Evolutionary conservation across 1,140 invertebrate genomes (phyloP).

Genomic region (Cardiocondyla obscurior): DNA sequence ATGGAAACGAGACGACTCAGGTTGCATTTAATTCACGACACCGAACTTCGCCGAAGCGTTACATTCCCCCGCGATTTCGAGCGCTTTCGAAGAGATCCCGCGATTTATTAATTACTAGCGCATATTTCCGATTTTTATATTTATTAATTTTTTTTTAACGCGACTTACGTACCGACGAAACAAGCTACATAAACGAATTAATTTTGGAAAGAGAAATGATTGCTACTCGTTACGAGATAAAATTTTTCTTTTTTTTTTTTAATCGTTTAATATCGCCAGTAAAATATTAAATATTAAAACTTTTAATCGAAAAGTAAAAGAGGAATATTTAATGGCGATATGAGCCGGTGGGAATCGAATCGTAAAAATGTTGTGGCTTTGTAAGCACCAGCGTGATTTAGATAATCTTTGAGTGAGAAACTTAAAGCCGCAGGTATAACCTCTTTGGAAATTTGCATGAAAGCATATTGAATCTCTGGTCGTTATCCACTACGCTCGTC

Average conservation of each 20-base stretch:
- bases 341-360: not conserved
- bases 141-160: not conserved
- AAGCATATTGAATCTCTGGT: constrained; percentile 4
- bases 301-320: not conserved
- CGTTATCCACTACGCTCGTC: not conserved
- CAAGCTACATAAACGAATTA: not conserved
- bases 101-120: constrained; percentile 1
- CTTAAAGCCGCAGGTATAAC: not conserved
- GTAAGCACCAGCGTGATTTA: not conserved
- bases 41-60: constrained; percentile 15
- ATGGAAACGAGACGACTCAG: constrained; percentile 36
- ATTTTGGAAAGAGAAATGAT: not conserved
- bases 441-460: not conserved
- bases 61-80: constrained; percentile 14
- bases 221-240: not conserved
- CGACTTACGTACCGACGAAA: not conserved
- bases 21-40: constrained; percentile 33
- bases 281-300: not conserved
- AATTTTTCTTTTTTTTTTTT: not conserved
- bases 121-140: not conserved
- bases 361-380: not conserved
- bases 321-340: not conserved
- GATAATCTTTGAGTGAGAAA: not conserved
- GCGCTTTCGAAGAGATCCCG: not conserved
- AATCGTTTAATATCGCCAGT: not conserved